phyloP scores from a whole-genome alignment of 2,797 vertebrate species.

The Neosilurus mollespiculum region DNA sequence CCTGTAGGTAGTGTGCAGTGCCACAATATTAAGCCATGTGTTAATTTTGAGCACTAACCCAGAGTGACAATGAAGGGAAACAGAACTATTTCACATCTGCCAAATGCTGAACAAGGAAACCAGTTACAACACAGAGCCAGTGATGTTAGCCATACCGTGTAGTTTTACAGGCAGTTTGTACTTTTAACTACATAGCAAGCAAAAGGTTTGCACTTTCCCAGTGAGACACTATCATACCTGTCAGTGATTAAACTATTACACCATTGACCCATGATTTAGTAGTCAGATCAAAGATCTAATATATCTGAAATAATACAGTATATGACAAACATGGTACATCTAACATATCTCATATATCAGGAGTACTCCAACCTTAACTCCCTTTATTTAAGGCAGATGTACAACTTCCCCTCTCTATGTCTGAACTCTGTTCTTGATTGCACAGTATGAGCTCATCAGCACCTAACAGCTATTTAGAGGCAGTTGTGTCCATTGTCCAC shows the following conservation, averaged over 20 bases:
- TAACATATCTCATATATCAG: conserved; percentile 8
- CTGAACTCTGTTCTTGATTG: conserved; percentile 33
- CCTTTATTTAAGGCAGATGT: conserved; percentile 39
- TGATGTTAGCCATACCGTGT: conserved; percentile 34
- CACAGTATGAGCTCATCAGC: conserved; percentile 48
- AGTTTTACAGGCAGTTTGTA: conserved; percentile 44
- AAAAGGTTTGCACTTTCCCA: conserved; percentile 16
- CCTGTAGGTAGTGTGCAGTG: conserved; percentile 43
- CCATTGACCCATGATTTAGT: not conserved
- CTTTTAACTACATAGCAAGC: conserved; percentile 27
- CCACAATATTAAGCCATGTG: conserved; percentile 42
- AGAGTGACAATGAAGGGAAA: conserved; percentile 38
- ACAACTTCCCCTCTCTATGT: conserved; percentile 40
- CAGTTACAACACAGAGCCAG: conserved; percentile 34
- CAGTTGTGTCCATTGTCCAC: conserved; percentile 57
- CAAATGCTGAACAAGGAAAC: conserved; percentile 39
- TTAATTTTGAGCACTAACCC: conserved; percentile 19
- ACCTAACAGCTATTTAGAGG: conserved; percentile 46
- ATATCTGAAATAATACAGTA: not conserved
- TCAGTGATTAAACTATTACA: not conserved
- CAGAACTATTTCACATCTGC: conserved; percentile 36
- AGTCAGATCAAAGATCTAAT: conserved; percentile 20
- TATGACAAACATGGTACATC: conserved; percentile 22
- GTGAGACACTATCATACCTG: not conserved
- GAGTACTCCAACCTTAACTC: conserved; percentile 21